phyloP scores from a whole-genome alignment of 2,797 vertebrate genomes.

The Synaphobranchus kaupii region DNA sequence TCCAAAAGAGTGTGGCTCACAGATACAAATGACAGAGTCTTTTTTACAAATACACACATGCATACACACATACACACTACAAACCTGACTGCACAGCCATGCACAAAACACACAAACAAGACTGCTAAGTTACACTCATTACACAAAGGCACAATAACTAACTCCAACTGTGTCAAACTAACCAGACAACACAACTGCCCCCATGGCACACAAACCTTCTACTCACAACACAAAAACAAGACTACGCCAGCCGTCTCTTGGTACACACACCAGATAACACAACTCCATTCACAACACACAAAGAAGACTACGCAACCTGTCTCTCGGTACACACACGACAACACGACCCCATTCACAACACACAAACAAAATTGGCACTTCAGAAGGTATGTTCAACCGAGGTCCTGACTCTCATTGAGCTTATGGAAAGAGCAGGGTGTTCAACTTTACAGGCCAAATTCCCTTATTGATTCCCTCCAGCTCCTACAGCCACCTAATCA shows the following conservation, averaged over 20 bases:
- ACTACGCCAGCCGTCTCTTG: too few species aligned
- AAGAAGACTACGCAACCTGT: background rate
- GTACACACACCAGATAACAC: too few species aligned
- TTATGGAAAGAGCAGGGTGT: background rate
- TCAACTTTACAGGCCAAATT: background rate
- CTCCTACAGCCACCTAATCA: background rate
- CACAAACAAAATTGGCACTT: background rate
- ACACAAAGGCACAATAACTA: background rate
- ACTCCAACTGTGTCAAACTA: background rate
- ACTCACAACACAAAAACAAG: background rate
- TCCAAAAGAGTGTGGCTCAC: background rate
- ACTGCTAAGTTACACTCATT: background rate
- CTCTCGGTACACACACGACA: background rate
- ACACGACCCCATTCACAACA: background rate
- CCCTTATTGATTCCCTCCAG: background rate
- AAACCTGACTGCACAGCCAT: background rate
- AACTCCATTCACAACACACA: background rate
- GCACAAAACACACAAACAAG: background rate
- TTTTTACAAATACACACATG: background rate
- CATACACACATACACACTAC: background rate
- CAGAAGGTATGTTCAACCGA: background rate
- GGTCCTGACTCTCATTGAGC: background rate
- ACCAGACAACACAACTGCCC: too few species aligned
- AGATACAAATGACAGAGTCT: conserved; percentile 4
- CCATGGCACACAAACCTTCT: background rate